A percentile compares a stretch with the other conserved stretches of the same genome.
phyloP scores from a whole-genome alignment of 1,140 invertebrate genomes.

The Drosophila nannoptera region DNA sequence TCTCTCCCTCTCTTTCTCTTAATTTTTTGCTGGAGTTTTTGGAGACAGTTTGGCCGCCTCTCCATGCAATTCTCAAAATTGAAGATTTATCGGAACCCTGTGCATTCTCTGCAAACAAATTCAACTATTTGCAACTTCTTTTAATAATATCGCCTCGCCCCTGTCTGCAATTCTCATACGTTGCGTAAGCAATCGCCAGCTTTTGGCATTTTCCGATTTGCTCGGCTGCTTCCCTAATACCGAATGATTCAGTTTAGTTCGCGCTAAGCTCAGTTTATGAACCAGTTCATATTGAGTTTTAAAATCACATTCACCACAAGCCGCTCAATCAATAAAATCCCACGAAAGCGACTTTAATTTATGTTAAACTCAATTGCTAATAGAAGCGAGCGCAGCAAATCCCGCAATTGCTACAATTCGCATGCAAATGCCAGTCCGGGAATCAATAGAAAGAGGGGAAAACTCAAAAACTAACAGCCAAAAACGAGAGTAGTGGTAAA shows the following conservation, averaged over 20 bases:
- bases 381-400: conserved; percentile 16
- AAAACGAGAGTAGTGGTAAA: conserved; percentile 8
- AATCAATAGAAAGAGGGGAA: not conserved
- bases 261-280: not conserved
- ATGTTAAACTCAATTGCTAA: conserved; percentile 30
- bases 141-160: too few species aligned
- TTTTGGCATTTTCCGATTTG: too few species aligned
- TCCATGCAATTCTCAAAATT: too few species aligned
- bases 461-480: conserved; percentile 42
- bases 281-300: not conserved
- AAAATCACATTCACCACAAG: not conserved
- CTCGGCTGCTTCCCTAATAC: not conserved
- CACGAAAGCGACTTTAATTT: conserved; percentile 12
- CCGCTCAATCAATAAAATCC: conserved; percentile 17
- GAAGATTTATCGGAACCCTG: too few species aligned
- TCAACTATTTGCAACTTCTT: too few species aligned
- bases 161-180: too few species aligned
- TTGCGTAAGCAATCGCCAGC: too few species aligned
- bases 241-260: not conserved
- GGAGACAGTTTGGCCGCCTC: too few species aligned
- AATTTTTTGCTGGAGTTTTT: too few species aligned
- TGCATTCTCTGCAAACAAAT: too few species aligned
- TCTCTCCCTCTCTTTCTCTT: too few species aligned
- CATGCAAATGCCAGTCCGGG: conserved; percentile 14
- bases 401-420: conserved; percentile 36